Conservation (phyloP, 2,113 vertebrate species). For the Mormoops blainvillei region DNA sequence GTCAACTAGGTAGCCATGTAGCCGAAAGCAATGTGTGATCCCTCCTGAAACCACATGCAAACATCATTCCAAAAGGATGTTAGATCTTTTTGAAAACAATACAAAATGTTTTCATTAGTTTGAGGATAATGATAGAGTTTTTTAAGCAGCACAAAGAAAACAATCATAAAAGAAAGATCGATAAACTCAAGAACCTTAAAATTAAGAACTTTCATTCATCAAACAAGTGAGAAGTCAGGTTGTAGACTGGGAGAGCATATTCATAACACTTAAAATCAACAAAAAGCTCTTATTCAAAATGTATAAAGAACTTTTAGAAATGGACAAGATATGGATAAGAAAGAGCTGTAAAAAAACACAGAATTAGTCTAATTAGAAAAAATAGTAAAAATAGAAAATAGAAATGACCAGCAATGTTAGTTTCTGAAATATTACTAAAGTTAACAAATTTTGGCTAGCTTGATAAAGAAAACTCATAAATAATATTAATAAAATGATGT, state of each 20-base stretch:
- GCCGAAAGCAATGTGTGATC: not conserved
- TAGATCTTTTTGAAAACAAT: not conserved
- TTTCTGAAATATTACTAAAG: slow-evolving; percentile 35
- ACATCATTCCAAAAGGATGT: not conserved
- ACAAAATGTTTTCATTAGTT: not conserved
- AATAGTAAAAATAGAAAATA: not conserved
- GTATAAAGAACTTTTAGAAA: not conserved
- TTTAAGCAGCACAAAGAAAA: not conserved
- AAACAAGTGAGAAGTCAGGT: not conserved
- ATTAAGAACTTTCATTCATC: not conserved
- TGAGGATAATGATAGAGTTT: not conserved
- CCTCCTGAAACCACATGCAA: not conserved
- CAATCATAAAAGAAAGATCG: not conserved
- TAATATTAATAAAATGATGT: not conserved
- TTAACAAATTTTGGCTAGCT: not conserved
- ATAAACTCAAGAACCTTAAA: not conserved
- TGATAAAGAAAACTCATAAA: not conserved
- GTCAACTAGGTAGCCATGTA: not conserved
- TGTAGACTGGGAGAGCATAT: not conserved
- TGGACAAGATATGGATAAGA: not conserved
- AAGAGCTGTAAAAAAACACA: not conserved
- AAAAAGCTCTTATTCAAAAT: not conserved
- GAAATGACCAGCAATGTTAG: not conserved
- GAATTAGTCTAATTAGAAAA: not conserved
- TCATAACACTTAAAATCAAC: not conserved